phyloP scores from a whole-genome alignment of 2,113 vertebrate genomes.

The Plecturocebus donacophilus region DNA sequence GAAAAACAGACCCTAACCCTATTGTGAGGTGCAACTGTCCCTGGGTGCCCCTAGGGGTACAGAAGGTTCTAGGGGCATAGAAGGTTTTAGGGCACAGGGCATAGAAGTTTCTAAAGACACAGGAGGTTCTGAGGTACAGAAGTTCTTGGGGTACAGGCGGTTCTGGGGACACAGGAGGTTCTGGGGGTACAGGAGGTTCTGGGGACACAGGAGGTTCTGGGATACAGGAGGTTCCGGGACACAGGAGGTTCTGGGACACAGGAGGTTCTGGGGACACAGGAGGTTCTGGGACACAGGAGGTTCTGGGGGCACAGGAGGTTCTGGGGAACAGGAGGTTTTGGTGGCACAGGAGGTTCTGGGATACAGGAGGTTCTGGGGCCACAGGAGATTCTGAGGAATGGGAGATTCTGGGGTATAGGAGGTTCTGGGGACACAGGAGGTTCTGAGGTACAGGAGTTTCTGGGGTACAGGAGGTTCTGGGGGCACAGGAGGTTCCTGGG shows the following conservation, averaged over 20 bases:
- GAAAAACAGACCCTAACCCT: background rate
- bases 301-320: background rate
- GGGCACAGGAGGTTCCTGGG: background rate
- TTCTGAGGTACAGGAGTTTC: too few species aligned
- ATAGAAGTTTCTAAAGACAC: background rate
- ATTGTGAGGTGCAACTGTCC: background rate
- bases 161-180: too few species aligned
- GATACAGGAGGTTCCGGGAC: rapidly evolving
- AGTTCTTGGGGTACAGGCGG: rapidly evolving
- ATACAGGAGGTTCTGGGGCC: too few species aligned
- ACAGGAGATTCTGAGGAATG: too few species aligned
- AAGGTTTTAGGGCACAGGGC: background rate
- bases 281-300: rapidly evolving
- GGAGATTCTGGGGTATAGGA: background rate
- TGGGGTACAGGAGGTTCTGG: background rate
- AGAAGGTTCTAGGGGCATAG: too few species aligned
- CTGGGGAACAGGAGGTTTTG: background rate
- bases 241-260: background rate
- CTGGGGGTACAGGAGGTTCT: background rate
- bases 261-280: background rate
- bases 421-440: background rate
- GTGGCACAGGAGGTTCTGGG: background rate
- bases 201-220: background rate
- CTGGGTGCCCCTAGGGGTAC: background rate
- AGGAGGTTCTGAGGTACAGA: rapidly evolving